Evolutionary conservation across 2,888 invertebrate genomes (phyloP), one percentile per base, ranked within the genome.

Genomic region (Elmis aenea): DNA sequence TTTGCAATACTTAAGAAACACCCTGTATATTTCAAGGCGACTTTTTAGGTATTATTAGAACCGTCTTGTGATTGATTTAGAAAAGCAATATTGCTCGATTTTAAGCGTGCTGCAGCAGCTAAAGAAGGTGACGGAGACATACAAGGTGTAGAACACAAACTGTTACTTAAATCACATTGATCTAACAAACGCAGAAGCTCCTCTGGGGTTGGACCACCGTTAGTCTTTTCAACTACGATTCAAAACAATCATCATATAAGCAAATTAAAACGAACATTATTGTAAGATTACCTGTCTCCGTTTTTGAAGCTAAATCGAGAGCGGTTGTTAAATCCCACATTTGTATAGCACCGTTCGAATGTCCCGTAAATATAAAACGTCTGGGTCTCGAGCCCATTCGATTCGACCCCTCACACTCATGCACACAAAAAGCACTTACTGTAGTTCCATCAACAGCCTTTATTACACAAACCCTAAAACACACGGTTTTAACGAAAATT

Each of bases 321-420:
- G 93, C 95, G 5, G 93, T 96, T 8, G 94, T 94, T 42, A 99
- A 75, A 72, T 99, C 97, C 96, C 97, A 99, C 88, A 97, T 92
- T 71, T 94, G 94, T 42, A 94, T 84, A 23, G 87, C 86, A 27
- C 95, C 94, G 50, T 88, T 92, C 21, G 87, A 82, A 62, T 94
- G 94, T 0, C 94, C 95, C 13, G 93, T 93, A 49, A 95, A 83
- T 57, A 95, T 81, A 59, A 92, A 85, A 24, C 96, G 71, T 3
- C 93, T 74, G 4, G 93, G 93, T 32, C 86, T 70, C 5, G 89
- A 88, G 1, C 90, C 91, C 85, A 91, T 88, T 9, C 96, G 76
- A 57, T 90, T 85, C 1, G 94, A 92, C 1, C 95, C 95, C 66
- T 97, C 97, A 66, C 96, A 96, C 68, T 97, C 96, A 59, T 95